A percentile compares a stretch with the other conserved stretches of the same genome.
Evolutionary conservation across 2,888 invertebrate species (phyloP).

Genomic region (Synanthedon formicaeformis): DNA sequence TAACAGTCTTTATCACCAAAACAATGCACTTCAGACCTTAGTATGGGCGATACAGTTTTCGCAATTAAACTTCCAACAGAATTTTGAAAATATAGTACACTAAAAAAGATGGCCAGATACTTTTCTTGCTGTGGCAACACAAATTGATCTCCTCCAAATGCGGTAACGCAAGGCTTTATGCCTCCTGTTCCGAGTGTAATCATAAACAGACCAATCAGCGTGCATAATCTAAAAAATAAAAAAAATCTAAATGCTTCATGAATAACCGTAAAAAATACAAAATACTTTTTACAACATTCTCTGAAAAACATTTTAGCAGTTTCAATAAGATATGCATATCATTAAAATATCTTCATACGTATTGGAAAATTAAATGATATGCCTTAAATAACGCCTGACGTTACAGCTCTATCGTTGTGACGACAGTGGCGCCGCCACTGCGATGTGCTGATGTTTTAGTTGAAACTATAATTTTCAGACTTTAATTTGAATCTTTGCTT

Average conservation of each 20-base stretch:
- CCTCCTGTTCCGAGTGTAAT: slow-evolving; percentile 84
- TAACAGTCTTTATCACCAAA: slow-evolving; percentile 77
- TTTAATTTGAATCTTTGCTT: too few relatives aligned
- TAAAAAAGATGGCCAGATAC: slow-evolving; percentile 78
- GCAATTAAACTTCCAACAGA: slow-evolving; percentile 78
- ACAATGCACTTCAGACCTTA: slow-evolving; percentile 76
- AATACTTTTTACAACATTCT: too few relatives aligned
- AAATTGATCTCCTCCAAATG: slow-evolving; percentile 88
- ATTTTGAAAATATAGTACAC: slow-evolving; percentile 78
- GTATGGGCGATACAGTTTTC: slow-evolving; percentile 78
- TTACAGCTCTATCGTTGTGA: too few relatives aligned
- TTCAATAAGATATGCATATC: too few relatives aligned
- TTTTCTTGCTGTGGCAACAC: slow-evolving; percentile 72
- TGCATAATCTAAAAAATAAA: slow-evolving; percentile 59
- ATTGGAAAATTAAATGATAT: too few relatives aligned
- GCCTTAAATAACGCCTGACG: too few relatives aligned
- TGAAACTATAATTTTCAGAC: too few relatives aligned
- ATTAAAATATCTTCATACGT: too few relatives aligned
- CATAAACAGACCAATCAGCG: slow-evolving; percentile 75
- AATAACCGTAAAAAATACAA: too few relatives aligned
- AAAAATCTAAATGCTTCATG: background rate
- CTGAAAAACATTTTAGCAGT: too few relatives aligned
- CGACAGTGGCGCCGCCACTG: too few relatives aligned
- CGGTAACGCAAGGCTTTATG: slow-evolving; percentile 85
- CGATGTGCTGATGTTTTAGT: too few relatives aligned